Evolutionary conservation across 64 coral and sea anemone genomes (phyloP).

Genomic region (Pocillopora verrucosa): DNA sequence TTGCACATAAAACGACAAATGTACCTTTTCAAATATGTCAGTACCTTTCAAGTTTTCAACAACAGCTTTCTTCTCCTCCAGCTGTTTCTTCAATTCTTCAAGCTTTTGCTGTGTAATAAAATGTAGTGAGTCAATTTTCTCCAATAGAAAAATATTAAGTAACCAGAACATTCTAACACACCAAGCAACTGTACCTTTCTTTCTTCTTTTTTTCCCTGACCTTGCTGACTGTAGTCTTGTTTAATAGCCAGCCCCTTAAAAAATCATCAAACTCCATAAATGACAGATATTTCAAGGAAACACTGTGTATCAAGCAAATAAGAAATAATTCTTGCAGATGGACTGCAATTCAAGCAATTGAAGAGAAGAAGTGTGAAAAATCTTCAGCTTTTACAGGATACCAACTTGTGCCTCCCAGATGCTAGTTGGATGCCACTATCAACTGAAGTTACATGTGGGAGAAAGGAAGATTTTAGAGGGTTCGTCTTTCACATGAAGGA

Average conservation of each 20-base stretch:
- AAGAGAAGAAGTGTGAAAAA: no score
- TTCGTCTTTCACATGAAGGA: no score
- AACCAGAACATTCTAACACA: neutral
- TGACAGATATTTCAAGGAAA: neutral
- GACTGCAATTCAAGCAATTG: no score
- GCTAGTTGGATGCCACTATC: no score
- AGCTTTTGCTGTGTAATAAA: conserved; percentile 78
- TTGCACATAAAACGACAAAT: neutral
- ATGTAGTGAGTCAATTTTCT: neutral
- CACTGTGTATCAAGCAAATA: no score
- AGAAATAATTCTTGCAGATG: no score
- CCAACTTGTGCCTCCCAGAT: no score
- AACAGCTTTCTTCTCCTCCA: conserved; percentile 73
- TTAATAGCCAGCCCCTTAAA: conserved; percentile 64
- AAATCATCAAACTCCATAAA: neutral
- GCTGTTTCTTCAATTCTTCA: conserved; percentile 74
- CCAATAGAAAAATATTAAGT: neutral
- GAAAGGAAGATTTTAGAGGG: no score
- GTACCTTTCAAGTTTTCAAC: conserved; percentile 81
- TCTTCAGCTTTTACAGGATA: no score
- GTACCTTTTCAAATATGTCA: no score
- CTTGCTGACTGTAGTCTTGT: conserved; percentile 60
- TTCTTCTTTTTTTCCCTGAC: conserved; percentile 65
- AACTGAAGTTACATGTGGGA: neutral
- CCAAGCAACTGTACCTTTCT: conserved; percentile 42